Evolutionary conservation across 2,888 invertebrate genomes (phyloP).

Genomic region (Crocallis elinguaria): DNA sequence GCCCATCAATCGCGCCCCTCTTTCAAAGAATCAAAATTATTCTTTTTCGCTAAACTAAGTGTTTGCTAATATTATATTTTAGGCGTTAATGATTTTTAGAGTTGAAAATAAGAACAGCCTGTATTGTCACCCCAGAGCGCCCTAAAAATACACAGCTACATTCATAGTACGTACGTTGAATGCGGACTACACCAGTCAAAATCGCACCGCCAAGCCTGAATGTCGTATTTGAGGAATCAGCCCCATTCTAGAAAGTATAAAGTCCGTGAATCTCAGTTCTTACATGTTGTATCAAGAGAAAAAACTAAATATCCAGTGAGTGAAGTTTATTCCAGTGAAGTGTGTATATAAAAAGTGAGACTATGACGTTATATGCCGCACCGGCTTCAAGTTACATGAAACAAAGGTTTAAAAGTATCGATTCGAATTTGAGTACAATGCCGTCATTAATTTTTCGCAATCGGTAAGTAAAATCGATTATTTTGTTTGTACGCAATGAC

Average conservation of each 20-base stretch:
- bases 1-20: no score
- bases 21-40: no score
- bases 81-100: no score
- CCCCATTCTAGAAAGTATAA: slow-evolving; percentile 50
- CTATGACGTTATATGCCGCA: slow-evolving; percentile 83
- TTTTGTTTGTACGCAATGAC: slow-evolving; percentile 54
- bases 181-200: slow-evolving; percentile 64
- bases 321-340: slow-evolving; percentile 60
- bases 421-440: slow-evolving; percentile 78
- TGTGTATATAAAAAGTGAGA: slow-evolving; percentile 74
- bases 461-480: slow-evolving; percentile 80
- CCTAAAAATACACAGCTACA: slow-evolving; percentile 45
- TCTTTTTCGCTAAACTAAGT: no score
- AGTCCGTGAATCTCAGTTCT: slow-evolving; percentile 49
- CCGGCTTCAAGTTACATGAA: slow-evolving; percentile 79
- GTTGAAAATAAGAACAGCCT: slow-evolving; percentile 34
- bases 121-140: slow-evolving; percentile 24
- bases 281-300: slow-evolving; percentile 57
- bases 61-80: no score
- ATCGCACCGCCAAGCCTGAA: slow-evolving; percentile 66
- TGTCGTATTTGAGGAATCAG: slow-evolving; percentile 63
- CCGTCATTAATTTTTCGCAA: slow-evolving; percentile 87
- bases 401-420: slow-evolving; percentile 77
- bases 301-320: slow-evolving; percentile 62
- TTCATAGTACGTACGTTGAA: slow-evolving; percentile 46